Base-by-base conservation (phyloP, 1,140 invertebrate species). In the Medauroidea extradentata region DNA sequence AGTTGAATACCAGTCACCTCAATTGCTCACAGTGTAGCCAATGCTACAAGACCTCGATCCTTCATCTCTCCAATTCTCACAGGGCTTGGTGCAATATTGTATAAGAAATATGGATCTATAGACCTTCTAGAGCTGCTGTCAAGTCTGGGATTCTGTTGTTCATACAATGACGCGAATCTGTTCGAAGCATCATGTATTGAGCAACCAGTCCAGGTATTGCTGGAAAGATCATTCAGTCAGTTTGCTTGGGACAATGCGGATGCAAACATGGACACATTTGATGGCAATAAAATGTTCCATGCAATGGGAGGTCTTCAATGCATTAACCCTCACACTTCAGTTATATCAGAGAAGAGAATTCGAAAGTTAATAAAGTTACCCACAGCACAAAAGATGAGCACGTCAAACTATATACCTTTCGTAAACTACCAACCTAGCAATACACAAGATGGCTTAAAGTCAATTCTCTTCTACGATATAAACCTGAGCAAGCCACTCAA, bases 11-110 rank as follows among this genome's bases (percentile, higher is more conserved):
- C 9, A 53, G 25, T 18, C 44, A 25, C 44, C 5, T 4, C 18
- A 21, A 71, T 76, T 61, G 25, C 67, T 50, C 71, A 72, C 43
- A 7, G 56, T 59, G 75, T 75, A n/a, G 71, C 75, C 62, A 38
- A 62, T 43, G 65, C 65, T 1, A 48, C 49, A 63, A 63, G 72
- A 60, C 71, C 67, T 59, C 69, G 69, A 55, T 67, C 67, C 49
- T 75, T 73, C 62, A 66, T 66, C 18, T 69, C 67, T 23, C 50
- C 67, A 46, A 27, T 71, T 16, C 59, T 54, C 52, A 39, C 63
- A 34, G 63, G 59, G 34, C 21, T 69, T 25, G 57, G 29, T 39
- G 53, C 46, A 19, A 61, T 57, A 48, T 25, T 70, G 11, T 59
- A 66, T 43, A 56, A 52, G 54, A 69, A 66, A 56, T 61, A 59